Percentiles rank a stretch among this genome's conserved stretches.
Conservation (phyloP, 2,113 vertebrate species). For the Ceratotherium simum region DNA sequence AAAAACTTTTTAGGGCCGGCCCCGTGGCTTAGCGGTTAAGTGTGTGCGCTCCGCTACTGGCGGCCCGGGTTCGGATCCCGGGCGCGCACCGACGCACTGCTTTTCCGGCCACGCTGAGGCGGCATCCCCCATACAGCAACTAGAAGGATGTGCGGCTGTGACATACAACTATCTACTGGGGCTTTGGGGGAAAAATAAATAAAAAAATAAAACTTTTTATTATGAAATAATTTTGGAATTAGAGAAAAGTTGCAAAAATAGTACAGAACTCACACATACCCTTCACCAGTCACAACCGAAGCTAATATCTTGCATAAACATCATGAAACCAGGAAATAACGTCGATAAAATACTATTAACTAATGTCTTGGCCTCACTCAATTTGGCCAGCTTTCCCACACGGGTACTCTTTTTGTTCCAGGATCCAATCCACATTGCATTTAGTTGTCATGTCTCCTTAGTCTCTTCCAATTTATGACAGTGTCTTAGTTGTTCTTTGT, state of each 20-base stretch:
- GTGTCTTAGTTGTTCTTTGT: background rate
- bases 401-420: background rate
- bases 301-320: background rate
- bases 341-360: no score
- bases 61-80: no score
- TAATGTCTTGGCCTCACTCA: background rate
- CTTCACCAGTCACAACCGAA: background rate
- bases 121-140: no score
- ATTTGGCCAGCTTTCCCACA: background rate
- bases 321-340: no score
- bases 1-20: background rate
- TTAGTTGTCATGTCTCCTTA: background rate
- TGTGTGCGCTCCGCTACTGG: no score
- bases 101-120: no score
- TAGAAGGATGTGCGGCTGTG: no score
- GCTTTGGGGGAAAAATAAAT: no score
- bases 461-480: background rate
- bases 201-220: background rate
- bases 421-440: background rate
- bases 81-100: no score
- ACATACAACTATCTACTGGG: no score
- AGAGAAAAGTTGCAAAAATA: background rate
- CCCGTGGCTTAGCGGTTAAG: no score
- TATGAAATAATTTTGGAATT: background rate
- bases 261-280: background rate